Evolutionary conservation across 1,140 invertebrate species (phyloP).

Genomic region (Drosophila nannoptera): DNA sequence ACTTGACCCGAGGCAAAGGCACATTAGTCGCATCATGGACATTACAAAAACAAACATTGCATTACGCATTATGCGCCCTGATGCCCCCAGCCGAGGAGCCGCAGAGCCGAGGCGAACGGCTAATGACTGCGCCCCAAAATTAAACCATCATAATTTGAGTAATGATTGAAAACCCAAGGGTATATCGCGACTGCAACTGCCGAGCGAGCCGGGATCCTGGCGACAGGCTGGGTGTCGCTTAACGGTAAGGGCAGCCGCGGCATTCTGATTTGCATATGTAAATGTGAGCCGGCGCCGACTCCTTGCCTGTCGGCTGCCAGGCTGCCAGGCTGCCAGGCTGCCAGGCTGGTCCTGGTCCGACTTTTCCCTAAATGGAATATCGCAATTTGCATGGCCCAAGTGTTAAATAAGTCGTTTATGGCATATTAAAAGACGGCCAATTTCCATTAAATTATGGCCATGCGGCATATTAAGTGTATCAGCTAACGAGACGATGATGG

Average conservation of each 20-base stretch:
- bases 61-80: constrained; percentile 57
- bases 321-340: too few species aligned
- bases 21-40: constrained; percentile 42
- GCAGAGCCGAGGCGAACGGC: constrained; percentile 9
- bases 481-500: constrained; percentile 60
- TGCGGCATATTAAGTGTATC: constrained; percentile 38
- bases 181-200: constrained; percentile 43
- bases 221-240: constrained; percentile 5
- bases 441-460: constrained; percentile 67
- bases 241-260: background rate
- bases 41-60: constrained; percentile 68
- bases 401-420: constrained; percentile 77
- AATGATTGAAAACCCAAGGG: constrained; percentile 76
- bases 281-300: constrained; percentile 20
- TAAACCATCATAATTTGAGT: constrained; percentile 76
- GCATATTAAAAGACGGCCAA: constrained; percentile 72
- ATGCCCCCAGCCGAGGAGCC: constrained; percentile 24
- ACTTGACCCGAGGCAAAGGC: constrained; percentile 11
- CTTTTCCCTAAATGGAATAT: constrained; percentile 68
- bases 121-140: constrained; percentile 69
- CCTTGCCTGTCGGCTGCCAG: too few species aligned
- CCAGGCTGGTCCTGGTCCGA: constrained; percentile 11
- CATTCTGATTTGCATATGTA: constrained; percentile 49
- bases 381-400: constrained; percentile 69
- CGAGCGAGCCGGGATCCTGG: background rate